These are phyloP conservation scores for Ciconia boyciana DNA, from an alignment of 2,113 vertebrate species.

Conservation along the genomic window DNA sequence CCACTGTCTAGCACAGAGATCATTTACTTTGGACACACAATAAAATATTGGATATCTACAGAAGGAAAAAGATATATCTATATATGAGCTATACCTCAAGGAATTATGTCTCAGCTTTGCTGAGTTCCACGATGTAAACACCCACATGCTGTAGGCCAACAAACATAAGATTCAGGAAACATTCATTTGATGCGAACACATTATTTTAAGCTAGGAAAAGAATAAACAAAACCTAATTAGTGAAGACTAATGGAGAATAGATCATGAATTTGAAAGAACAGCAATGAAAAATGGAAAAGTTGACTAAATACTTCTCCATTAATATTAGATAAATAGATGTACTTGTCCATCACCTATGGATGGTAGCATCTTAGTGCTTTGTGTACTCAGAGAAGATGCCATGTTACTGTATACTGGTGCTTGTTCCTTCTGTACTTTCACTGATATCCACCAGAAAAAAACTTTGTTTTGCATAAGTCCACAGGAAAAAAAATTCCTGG, in stretches of 20 bases:
- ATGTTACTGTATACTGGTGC: background rate
- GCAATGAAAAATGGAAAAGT: background rate
- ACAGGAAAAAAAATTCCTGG: background rate
- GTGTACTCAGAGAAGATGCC: background rate
- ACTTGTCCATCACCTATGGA: background rate
- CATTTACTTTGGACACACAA: background rate
- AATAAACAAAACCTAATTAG: background rate
- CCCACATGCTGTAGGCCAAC: background rate
- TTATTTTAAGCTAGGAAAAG: background rate
- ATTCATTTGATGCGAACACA: accelerated
- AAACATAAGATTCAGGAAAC: background rate
- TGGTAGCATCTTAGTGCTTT: background rate
- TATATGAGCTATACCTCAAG: background rate
- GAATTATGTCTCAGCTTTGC: background rate
- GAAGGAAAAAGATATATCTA: background rate
- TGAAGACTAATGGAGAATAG: background rate
- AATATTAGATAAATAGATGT: background rate
- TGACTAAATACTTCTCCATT: background rate
- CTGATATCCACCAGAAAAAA: background rate
- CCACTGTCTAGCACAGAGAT: background rate
- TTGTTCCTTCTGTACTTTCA: background rate
- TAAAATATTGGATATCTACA: background rate
- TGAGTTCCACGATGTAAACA: background rate
- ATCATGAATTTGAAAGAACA: background rate
- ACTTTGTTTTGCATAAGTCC: background rate